Conservation (phyloP, 2,113 vertebrate genomes). For the Nothoprocta pentlandii region DNA sequence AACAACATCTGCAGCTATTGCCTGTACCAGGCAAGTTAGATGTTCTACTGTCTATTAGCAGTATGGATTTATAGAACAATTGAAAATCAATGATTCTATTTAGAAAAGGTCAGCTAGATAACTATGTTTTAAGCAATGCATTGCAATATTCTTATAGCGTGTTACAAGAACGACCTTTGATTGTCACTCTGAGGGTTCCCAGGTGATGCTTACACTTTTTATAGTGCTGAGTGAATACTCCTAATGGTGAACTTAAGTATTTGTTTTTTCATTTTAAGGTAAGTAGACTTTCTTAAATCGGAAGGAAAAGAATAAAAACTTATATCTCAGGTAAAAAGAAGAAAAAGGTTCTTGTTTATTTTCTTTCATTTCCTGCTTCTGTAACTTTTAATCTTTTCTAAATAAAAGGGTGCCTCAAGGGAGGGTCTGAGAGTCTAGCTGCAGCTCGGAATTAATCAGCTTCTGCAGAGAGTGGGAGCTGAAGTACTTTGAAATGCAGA, state of each 20-base stretch:
- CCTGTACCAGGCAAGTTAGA: not conserved
- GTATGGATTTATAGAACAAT: not conserved
- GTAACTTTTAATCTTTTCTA: not conserved
- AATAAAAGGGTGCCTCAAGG: not conserved
- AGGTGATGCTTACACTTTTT: not conserved
- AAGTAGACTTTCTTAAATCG: not conserved
- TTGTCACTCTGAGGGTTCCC: not conserved
- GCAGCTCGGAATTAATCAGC: not conserved
- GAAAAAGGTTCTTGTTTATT: not conserved
- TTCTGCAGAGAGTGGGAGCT: not conserved
- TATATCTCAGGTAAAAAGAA: not conserved
- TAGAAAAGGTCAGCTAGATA: not conserved
- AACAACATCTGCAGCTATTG: not conserved
- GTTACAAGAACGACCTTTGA: not conserved
- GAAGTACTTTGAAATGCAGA: not conserved
- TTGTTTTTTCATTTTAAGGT: not conserved
- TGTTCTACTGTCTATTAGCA: not conserved
- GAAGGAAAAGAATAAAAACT: not conserved
- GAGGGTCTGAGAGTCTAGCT: not conserved
- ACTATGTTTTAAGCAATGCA: not conserved
- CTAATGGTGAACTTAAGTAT: not conserved
- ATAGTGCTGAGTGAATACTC: not conserved
- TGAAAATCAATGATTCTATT: not conserved
- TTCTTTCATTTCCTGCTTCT: not conserved
- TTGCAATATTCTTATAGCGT: not conserved